Conservation (phyloP, 1,140 invertebrate genomes). For the Parapsyche elsis region DNA sequence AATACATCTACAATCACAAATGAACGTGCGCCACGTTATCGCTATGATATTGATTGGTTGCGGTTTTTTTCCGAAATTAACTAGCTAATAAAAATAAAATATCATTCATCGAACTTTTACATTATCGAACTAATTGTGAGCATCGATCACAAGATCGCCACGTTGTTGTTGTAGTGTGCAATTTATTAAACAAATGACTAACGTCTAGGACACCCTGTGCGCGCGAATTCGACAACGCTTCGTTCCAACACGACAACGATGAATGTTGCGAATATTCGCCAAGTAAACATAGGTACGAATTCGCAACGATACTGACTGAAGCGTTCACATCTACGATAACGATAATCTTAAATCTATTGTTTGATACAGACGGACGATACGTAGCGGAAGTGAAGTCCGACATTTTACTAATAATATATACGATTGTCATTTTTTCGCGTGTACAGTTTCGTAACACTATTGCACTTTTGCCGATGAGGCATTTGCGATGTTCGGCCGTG, state of each 20-base stretch:
- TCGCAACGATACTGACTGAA: background rate
- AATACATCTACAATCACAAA: slow-evolving; percentile 6
- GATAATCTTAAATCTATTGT: background rate
- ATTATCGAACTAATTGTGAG: slow-evolving; percentile 1
- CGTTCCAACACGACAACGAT: background rate
- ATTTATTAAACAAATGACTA: background rate
- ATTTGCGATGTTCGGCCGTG: background rate
- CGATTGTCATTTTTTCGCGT: background rate
- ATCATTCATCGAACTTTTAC: no score
- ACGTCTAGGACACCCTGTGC: slow-evolving; percentile 32
- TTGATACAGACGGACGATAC: slow-evolving; percentile 1
- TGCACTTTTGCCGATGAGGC: background rate
- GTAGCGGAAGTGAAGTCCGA: background rate
- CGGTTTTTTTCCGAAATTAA: no score
- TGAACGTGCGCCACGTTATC: background rate
- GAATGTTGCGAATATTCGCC: background rate
- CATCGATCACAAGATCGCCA: slow-evolving; percentile 6
- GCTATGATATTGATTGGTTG: background rate
- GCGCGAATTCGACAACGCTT: background rate
- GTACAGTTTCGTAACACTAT: background rate
- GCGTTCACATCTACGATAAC: background rate
- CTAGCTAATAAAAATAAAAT: no score
- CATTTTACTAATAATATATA: background rate
- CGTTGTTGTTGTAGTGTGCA: background rate
- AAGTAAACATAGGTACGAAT: background rate